These are phyloP conservation scores for Panagrolaimus sp. DNA, from an alignment of 1,140 invertebrate species.

Conservation along the genomic window DNA sequence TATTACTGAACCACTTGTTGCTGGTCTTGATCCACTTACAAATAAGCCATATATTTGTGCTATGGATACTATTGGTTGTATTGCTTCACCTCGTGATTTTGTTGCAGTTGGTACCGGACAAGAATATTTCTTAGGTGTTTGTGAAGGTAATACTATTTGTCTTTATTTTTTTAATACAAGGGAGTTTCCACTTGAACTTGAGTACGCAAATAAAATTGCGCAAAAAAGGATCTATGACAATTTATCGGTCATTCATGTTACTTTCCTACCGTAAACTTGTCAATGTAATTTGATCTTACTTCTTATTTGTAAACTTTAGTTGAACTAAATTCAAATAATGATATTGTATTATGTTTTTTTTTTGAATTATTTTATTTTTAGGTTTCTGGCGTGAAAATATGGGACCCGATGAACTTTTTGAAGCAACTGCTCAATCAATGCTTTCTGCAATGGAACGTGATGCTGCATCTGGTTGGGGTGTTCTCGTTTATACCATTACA, in stretches of 20 bases:
- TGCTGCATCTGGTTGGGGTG: slow-evolving; percentile 95
- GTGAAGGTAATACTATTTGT: slow-evolving; percentile 85
- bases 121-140: slow-evolving; percentile 93
- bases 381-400: slow-evolving; percentile 51
- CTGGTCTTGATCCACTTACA: slow-evolving; percentile 80
- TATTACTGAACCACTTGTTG: slow-evolving; percentile 91
- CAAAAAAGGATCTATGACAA: no score
- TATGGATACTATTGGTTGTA: slow-evolving; percentile 85
- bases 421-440: slow-evolving; percentile 89
- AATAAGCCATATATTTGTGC: slow-evolving; percentile 81
- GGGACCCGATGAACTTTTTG: slow-evolving; percentile 86
- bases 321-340: background rate
- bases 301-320: background rate
- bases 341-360: slow-evolving; percentile 65
- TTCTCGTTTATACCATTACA: slow-evolving; percentile 81
- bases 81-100: slow-evolving; percentile 74
- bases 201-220: no score
- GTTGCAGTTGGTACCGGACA: slow-evolving; percentile 86
- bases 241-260: no score
- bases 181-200: no score
- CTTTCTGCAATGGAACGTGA: slow-evolving; percentile 93
- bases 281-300: no score
- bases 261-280: no score
- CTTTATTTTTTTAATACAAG: slow-evolving; percentile 65
- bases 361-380: slow-evolving; percentile 69